Conservation (phyloP, 1,140 invertebrate species). For the Chymomyza costata region DNA sequence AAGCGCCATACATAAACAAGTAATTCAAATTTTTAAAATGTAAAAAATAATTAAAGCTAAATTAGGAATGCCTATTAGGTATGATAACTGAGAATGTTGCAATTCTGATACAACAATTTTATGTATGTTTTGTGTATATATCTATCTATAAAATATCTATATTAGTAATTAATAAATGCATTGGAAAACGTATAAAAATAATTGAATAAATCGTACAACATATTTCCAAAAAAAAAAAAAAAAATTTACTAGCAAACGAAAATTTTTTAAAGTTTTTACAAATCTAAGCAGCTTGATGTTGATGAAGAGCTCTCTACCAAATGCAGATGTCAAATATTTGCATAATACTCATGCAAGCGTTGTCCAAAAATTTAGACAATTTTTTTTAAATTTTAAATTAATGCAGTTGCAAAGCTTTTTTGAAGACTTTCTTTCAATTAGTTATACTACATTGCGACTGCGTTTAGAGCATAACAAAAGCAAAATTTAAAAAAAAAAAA, state of each 20-base stretch:
- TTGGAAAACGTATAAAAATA: conserved; percentile 51
- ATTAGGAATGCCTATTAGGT: conserved; percentile 28
- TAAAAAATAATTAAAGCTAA: conserved; percentile 36
- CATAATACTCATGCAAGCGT: conserved; percentile 38
- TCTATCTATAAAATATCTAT: conserved; percentile 47
- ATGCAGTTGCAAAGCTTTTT: conserved; percentile 8
- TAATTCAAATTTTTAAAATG: conserved; percentile 53
- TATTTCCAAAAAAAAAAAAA: too few relatives aligned
- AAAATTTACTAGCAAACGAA: conserved; percentile 10
- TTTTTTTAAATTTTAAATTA: too few relatives aligned
- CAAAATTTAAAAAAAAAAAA: conserved; percentile 4
- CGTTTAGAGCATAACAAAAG: conserved; percentile 25
- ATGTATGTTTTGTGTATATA: conserved; percentile 69
- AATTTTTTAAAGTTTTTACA: too few relatives aligned
- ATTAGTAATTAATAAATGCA: conserved; percentile 69
- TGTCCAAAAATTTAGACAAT: conserved; percentile 35
- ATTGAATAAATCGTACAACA: too few relatives aligned
- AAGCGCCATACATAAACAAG: conserved; percentile 24
- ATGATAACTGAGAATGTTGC: conserved; percentile 36
- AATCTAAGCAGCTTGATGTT: conserved; percentile 28
- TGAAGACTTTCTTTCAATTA: conserved; percentile 22
- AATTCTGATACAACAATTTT: conserved; percentile 51
- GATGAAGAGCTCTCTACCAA: conserved; percentile 4
- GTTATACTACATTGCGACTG: too few relatives aligned
- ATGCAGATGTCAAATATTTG: conserved; percentile 13